Conservation (phyloP, 2,888 invertebrate species). For the Hirtodrosophila alboralis region DNA sequence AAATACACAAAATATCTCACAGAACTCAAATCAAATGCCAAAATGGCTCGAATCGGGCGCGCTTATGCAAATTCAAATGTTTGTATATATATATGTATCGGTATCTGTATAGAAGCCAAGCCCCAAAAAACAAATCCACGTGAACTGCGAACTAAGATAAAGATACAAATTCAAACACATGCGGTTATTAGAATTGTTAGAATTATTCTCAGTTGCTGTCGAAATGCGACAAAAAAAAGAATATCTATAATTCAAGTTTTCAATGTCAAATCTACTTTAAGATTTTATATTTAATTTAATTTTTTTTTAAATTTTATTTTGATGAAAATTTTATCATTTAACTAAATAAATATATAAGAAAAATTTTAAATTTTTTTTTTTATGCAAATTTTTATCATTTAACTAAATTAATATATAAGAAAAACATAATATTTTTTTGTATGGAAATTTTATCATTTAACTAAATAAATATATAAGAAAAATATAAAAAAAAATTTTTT, state of each 20-base stretch:
- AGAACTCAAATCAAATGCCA: constrained; percentile 38
- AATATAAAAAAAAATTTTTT: no score
- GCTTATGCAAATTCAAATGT: constrained; percentile 69
- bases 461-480: no score
- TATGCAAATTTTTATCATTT: no score
- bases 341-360: no score
- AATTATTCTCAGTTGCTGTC: background rate
- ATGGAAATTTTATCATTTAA: no score
- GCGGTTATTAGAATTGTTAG: background rate
- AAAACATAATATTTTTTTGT: no score
- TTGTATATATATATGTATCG: constrained; percentile 21
- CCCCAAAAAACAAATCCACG: constrained; percentile 4
- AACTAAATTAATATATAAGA: no score
- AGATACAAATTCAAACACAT: background rate
- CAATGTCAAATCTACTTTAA: no score
- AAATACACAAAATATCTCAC: constrained; percentile 55
- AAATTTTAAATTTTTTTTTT: no score
- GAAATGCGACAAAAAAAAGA: constrained; percentile 22
- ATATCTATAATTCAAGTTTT: constrained; percentile 19
- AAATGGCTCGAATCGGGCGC: constrained; percentile 51
- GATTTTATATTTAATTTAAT: no score
- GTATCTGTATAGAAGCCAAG: constrained; percentile 14
- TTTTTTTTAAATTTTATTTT: no score
- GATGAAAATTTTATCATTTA: no score
- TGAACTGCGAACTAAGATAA: background rate